These are phyloP conservation scores for Palloptera scutellata DNA, from an alignment of 2,888 invertebrate genomes.

Conservation along the genomic window DNA sequence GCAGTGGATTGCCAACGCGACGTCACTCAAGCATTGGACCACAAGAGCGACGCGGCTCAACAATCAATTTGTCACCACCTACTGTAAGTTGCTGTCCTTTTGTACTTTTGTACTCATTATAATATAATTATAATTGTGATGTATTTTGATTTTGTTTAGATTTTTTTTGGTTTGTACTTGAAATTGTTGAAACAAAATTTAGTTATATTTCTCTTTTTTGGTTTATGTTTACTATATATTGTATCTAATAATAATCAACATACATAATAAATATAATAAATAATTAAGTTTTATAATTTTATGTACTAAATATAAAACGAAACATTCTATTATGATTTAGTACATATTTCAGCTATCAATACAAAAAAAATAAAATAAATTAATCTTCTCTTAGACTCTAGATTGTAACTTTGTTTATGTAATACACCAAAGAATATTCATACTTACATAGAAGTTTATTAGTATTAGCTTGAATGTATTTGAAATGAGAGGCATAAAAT, in stretches of 20 bases:
- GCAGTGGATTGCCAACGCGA: conserved; percentile 81
- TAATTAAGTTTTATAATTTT: too few relatives aligned
- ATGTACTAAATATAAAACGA: too few relatives aligned
- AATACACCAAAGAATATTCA: background rate
- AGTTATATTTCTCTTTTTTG: background rate
- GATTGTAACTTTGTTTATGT: background rate
- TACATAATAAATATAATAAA: conserved; percentile 5
- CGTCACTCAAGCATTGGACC: conserved; percentile 92
- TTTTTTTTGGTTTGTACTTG: background rate
- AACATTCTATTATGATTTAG: too few relatives aligned
- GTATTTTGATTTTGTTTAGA: background rate
- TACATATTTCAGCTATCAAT: background rate
- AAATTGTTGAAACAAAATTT: background rate
- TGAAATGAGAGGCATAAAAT: too few relatives aligned
- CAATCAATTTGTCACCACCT: conserved; percentile 86
- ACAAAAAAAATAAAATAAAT: background rate
- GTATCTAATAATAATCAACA: conserved; percentile 1
- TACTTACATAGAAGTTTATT: background rate
- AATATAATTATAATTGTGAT: conserved; percentile 10
- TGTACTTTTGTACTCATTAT: conserved; percentile 19
- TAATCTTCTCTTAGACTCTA: background rate
- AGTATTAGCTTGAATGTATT: too few relatives aligned
- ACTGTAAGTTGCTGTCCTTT: conserved; percentile 73
- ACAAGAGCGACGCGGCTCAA: conserved; percentile 84
- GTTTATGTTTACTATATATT: background rate